These are phyloP conservation scores for Euzophera pinguis DNA, from an alignment of 2,888 invertebrate genomes.

Conservation along the genomic window DNA sequence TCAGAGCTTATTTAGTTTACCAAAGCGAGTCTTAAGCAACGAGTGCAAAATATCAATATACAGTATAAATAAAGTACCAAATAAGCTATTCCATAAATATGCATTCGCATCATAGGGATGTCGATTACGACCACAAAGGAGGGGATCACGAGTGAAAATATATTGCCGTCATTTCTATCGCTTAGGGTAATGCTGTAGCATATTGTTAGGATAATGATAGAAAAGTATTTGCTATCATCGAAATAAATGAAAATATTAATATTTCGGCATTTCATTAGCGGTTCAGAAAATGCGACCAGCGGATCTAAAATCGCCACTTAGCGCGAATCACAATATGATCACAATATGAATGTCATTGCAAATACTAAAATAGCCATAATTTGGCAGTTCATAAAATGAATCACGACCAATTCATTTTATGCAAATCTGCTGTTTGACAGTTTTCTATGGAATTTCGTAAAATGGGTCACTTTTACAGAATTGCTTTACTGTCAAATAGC, in stretches of 20 bases:
- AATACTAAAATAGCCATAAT: too few relatives aligned
- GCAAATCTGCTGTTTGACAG: too few relatives aligned
- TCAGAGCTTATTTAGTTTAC: neutral
- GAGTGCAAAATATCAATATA: constrained; percentile 7
- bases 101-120: constrained; percentile 12
- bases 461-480: too few relatives aligned
- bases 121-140: constrained; percentile 12
- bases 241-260: neutral
- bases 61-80: constrained; percentile 6
- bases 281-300: too few relatives aligned
- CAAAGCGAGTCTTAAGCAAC: neutral
- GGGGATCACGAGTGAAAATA: constrained; percentile 11
- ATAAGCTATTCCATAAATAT: constrained; percentile 13
- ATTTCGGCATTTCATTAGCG: too few relatives aligned
- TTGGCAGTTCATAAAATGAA: too few relatives aligned
- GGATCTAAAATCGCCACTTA: too few relatives aligned
- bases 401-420: too few relatives aligned
- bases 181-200: constrained; percentile 10
- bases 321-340: too few relatives aligned
- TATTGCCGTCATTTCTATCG: constrained; percentile 8
- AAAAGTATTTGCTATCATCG: neutral
- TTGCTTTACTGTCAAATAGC: too few relatives aligned
- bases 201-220: constrained; percentile 10
- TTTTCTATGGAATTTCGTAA: too few relatives aligned
- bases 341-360: too few relatives aligned